Conservation (phyloP, 2,113 vertebrate species). For the Ptilorrhoa leucosticta region DNA sequence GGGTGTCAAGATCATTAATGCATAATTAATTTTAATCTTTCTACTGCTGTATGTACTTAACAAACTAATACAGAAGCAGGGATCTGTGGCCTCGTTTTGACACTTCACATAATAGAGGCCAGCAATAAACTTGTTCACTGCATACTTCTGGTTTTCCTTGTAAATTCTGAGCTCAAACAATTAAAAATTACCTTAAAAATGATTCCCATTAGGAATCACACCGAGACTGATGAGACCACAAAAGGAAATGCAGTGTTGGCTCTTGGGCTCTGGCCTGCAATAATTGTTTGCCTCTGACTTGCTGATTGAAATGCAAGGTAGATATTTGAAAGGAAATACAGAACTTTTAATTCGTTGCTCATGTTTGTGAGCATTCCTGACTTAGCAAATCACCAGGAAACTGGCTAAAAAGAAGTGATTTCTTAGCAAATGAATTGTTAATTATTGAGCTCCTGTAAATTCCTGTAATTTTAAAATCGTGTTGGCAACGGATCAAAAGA, state of each 20-base stretch:
- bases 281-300: background rate
- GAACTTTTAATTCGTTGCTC: slow-evolving; percentile 7
- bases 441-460: slow-evolving; percentile 39
- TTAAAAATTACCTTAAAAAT: background rate
- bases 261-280: background rate
- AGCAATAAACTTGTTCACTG: background rate
- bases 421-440: slow-evolving; percentile 14
- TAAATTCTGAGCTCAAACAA: background rate
- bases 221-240: background rate
- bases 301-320: background rate
- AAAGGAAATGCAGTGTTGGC: background rate
- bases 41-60: background rate
- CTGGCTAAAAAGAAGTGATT: background rate
- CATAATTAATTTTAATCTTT: slow-evolving; percentile 49
- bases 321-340: background rate
- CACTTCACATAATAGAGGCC: background rate
- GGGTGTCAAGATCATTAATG: slow-evolving; percentile 22
- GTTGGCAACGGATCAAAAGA: slow-evolving; percentile 54
- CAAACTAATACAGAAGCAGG: background rate
- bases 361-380: background rate
- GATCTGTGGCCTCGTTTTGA: background rate
- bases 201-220: background rate
- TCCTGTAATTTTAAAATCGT: slow-evolving; percentile 24
- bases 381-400: slow-evolving; percentile 22
- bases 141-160: background rate